Evolutionary conservation across 1,140 invertebrate species (phyloP).

Genomic region (Zeugodacus cucurbitae): DNA sequence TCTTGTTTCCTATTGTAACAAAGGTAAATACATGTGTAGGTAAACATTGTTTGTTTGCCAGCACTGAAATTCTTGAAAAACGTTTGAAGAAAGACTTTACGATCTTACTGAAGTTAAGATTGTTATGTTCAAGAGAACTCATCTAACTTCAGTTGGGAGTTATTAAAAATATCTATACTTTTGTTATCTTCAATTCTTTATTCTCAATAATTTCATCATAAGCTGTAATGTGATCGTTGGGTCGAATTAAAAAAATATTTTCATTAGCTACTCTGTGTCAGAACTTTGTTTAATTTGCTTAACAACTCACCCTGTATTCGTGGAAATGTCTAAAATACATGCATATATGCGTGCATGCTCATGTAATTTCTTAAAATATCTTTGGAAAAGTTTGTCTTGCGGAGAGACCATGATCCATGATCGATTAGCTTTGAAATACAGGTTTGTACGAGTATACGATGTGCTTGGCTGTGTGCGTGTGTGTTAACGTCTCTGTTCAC

Average conservation of each 20-base stretch:
- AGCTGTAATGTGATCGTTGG: no score
- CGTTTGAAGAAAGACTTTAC: neutral
- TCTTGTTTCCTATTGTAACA: neutral
- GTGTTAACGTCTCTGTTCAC: neutral
- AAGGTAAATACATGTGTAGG: neutral
- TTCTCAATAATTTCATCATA: no score
- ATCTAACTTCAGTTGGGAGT: neutral
- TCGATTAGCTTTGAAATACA: neutral
- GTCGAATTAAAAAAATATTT: no score
- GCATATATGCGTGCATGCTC: neutral
- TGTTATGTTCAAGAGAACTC: neutral
- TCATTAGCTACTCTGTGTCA: no score
- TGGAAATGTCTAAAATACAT: neutral
- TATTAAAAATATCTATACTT: no score
- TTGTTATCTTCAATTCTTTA: no score
- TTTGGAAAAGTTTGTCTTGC: neutral
- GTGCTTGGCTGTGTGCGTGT: neutral
- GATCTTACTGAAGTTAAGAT: no score
- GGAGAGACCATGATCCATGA: constrained; percentile 10
- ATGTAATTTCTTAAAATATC: constrained; percentile 26
- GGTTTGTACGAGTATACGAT: neutral
- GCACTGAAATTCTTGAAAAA: neutral
- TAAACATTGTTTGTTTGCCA: neutral
- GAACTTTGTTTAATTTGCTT: neutral
- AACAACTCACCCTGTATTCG: neutral